These are phyloP conservation scores for Cladopsammia gracilis DNA, from an alignment of 64 coral and sea anemone species.

Conservation along the genomic window DNA sequence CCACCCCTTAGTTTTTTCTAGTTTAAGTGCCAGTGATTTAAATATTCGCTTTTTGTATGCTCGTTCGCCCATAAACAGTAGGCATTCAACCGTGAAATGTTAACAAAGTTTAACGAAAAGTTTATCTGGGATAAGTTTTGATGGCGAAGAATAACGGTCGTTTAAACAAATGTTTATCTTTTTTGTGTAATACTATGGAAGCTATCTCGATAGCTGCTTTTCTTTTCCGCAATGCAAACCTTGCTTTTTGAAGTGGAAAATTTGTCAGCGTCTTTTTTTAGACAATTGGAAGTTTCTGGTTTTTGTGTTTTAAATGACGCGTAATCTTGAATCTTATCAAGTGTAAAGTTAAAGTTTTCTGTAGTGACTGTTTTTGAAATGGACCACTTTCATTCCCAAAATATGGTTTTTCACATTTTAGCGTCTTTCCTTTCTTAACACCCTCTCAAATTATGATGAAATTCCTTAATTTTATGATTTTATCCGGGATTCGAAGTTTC, in stretches of 20 bases:
- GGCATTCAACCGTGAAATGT: conserved; percentile 11
- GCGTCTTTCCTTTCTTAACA: too few species aligned
- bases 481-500: neutral
- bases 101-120: neutral
- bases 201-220: neutral
- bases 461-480: neutral
- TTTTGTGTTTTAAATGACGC: neutral
- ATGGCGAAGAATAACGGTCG: neutral
- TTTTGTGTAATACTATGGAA: neutral
- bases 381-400: neutral
- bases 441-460: neutral
- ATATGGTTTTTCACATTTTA: neutral
- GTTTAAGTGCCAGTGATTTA: neutral
- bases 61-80: conserved; percentile 40
- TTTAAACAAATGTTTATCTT: too few species aligned
- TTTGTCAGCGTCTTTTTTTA: neutral
- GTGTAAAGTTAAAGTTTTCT: neutral
- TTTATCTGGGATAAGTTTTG: neutral
- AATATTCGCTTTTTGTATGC: neutral
- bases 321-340: neutral
- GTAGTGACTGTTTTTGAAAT: neutral
- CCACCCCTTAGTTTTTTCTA: neutral
- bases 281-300: conserved; percentile 43
- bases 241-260: neutral
- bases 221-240: neutral